A percentile compares a stretch with the other conserved stretches of the same genome.
Evolutionary conservation across 2,888 invertebrate genomes (phyloP).

Genomic region (Macaria liturata): DNA sequence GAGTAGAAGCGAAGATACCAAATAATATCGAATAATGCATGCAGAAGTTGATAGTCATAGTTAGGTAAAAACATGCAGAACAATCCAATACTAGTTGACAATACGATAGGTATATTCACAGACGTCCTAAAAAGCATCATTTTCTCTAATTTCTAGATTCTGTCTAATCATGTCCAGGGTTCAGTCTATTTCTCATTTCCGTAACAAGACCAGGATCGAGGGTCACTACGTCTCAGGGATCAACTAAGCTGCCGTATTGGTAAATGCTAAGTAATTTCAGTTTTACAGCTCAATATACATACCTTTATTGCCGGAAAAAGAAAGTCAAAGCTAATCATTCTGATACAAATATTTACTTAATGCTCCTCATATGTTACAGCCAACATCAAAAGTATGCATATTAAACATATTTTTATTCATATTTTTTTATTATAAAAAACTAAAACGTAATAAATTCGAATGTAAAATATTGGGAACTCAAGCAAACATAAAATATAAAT

Average conservation of each 20-base stretch:
- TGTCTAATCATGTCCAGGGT: conserved; percentile 31
- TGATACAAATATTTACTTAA: conserved; percentile 19
- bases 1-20: conserved; percentile 9
- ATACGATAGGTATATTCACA: conserved; percentile 16
- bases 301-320: conserved; percentile 60
- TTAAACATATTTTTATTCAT: conserved; percentile 51
- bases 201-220: conserved; percentile 47
- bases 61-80: conserved; percentile 20
- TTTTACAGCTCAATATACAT: conserved; percentile 65
- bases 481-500: conserved; percentile 32
- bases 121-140: conserved; percentile 28
- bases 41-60: conserved; percentile 12
- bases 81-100: conserved; percentile 7
- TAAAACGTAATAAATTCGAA: conserved; percentile 43
- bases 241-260: conserved; percentile 80
- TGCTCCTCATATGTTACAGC: conserved; percentile 35
- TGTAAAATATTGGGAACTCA: conserved; percentile 38
- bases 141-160: conserved; percentile 23
- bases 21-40: conserved; percentile 14
- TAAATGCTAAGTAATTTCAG: conserved; percentile 75
- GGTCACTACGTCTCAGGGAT: conserved; percentile 56
- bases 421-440: conserved; percentile 47
- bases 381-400: conserved; percentile 72
- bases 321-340: conserved; percentile 23
- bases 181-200: conserved; percentile 26